A percentile compares a stretch with the other conserved stretches of the same genome.
Evolutionary conservation across 2,113 vertebrate species (phyloP).

Genomic region (Dasyurus viverrinus): DNA sequence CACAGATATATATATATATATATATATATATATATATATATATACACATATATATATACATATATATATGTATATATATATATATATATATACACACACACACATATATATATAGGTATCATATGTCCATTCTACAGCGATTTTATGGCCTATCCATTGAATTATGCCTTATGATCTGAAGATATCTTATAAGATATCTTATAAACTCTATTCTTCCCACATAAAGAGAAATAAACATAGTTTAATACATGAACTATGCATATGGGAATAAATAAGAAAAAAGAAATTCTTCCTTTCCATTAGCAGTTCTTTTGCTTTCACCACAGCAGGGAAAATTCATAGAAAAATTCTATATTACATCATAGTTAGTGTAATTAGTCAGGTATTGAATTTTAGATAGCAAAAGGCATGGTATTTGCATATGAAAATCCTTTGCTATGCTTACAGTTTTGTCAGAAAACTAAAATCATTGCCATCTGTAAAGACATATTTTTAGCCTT

Average conservation of each 20-base stretch:
- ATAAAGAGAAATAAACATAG: background rate
- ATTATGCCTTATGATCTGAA: background rate
- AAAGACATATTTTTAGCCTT: slow-evolving; percentile 41
- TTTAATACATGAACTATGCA: slow-evolving; percentile 34
- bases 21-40: too few relatives aligned
- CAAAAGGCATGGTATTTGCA: slow-evolving; percentile 23
- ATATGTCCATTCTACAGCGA: background rate
- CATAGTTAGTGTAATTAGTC: slow-evolving; percentile 17
- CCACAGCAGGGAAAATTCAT: slow-evolving; percentile 1
- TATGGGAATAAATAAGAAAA: background rate
- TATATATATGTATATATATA: too few relatives aligned
- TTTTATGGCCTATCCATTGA: background rate
- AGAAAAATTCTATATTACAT: slow-evolving; percentile 6
- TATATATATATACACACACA: too few relatives aligned
- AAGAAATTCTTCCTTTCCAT: background rate
- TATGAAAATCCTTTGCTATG: slow-evolving; percentile 52
- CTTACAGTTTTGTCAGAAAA: slow-evolving; percentile 39
- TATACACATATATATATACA: too few relatives aligned
- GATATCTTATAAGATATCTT: background rate
- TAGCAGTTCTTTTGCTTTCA: slow-evolving; percentile 40
- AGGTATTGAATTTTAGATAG: slow-evolving; percentile 41
- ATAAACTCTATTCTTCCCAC: background rate
- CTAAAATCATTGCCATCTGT: slow-evolving; percentile 52
- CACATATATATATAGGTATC: too few relatives aligned
- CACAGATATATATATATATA: too few relatives aligned